phyloP scores from a whole-genome alignment of 2,113 vertebrate species.

The Mus spicilegus region DNA sequence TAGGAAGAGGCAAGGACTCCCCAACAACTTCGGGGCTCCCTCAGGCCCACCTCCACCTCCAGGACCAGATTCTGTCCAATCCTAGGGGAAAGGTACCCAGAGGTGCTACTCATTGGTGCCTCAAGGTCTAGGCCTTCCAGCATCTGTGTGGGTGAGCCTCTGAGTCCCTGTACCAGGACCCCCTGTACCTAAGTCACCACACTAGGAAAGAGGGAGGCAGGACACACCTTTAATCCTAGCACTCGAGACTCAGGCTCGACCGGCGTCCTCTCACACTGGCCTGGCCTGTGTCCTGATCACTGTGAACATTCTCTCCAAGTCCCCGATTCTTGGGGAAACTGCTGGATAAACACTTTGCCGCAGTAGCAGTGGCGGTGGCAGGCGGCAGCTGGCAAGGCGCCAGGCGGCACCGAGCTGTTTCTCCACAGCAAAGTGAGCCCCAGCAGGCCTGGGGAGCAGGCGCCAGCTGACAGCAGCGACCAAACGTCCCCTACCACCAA shows the following conservation, averaged over 20 bases:
- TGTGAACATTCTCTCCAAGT: slow-evolving; percentile 65
- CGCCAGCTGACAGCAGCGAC: slow-evolving; percentile 91
- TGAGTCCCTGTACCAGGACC: neutral
- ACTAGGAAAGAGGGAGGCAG: neutral
- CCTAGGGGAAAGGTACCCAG: neutral
- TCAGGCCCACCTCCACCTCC: neutral
- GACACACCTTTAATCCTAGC: neutral
- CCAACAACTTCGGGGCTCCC: neutral
- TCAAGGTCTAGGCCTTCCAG: too few relatives aligned
- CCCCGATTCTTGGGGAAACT: slow-evolving; percentile 80
- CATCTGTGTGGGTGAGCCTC: neutral
- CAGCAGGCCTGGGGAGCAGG: slow-evolving; percentile 92
- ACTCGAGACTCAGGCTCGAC: neutral
- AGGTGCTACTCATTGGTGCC: neutral
- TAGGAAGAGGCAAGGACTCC: neutral
- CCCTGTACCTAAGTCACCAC: neutral
- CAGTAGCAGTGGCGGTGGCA: slow-evolving; percentile 63
- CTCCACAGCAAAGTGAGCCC: slow-evolving; percentile 95
- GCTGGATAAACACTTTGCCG: slow-evolving; percentile 84
- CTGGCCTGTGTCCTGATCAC: slow-evolving; percentile 29
- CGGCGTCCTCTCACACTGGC: neutral
- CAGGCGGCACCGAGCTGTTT: slow-evolving; percentile 93
- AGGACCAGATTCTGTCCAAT: neutral
- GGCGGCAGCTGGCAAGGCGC: slow-evolving; percentile 83
- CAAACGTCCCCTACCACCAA: slow-evolving; percentile 87